Evolutionary conservation across 2,888 invertebrate genomes (phyloP).

Genomic region (Drosophila borborema): DNA sequence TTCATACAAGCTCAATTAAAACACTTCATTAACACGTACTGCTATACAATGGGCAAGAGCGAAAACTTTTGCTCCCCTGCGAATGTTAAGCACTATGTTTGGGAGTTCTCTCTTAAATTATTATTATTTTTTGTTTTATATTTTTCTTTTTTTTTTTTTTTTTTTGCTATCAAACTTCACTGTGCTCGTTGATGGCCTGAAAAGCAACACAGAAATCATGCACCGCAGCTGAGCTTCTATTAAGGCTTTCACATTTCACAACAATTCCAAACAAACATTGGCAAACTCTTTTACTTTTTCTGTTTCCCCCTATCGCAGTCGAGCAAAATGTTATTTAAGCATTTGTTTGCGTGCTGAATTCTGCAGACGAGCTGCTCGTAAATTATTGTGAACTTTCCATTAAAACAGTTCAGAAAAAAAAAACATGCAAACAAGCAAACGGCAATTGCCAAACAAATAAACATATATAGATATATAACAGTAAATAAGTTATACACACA

Average conservation of each 20-base stretch:
- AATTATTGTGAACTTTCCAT: slow-evolving; percentile 55
- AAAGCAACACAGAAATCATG: slow-evolving; percentile 27
- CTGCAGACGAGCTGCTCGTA: slow-evolving; percentile 26
- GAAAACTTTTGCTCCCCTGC: slow-evolving; percentile 12
- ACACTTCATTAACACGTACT: slow-evolving; percentile 53
- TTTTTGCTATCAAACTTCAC: not conserved
- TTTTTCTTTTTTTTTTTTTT: not conserved
- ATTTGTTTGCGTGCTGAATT: slow-evolving; percentile 66
- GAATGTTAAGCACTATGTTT: slow-evolving; percentile 7
- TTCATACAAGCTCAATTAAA: slow-evolving; percentile 48
- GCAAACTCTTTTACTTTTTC: not conserved
- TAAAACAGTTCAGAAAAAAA: slow-evolving; percentile 59
- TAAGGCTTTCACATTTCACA: not conserved
- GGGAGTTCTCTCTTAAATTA: not conserved
- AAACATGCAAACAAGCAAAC: slow-evolving; percentile 58
- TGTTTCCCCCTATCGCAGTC: not conserved
- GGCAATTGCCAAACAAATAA: slow-evolving; percentile 14
- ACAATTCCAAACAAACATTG: slow-evolving; percentile 22
- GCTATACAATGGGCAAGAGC: not conserved
- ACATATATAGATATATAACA: not conserved
- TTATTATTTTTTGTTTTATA: not conserved
- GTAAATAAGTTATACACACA: slow-evolving; percentile 16
- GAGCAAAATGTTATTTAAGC: slow-evolving; percentile 64
- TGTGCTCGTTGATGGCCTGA: slow-evolving; percentile 4
- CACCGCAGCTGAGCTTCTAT: slow-evolving; percentile 11